These are phyloP conservation scores for Rhorus exstirpatorius DNA, from an alignment of 2,888 invertebrate species.

Conservation along the genomic window DNA sequence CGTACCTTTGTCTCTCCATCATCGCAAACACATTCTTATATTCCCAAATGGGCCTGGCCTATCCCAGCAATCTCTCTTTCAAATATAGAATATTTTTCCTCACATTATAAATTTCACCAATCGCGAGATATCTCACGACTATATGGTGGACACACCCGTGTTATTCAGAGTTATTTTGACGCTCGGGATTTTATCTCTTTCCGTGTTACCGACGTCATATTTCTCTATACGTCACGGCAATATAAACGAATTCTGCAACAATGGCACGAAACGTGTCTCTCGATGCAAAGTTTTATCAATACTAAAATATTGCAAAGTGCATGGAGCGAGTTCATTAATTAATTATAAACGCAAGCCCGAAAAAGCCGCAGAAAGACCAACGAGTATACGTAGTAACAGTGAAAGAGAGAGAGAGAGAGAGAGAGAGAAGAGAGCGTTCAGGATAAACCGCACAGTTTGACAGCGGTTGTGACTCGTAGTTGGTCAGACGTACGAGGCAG, in stretches of 20 bases:
- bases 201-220: background rate
- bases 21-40: slow-evolving; percentile 30
- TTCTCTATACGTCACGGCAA: background rate
- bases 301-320: background rate
- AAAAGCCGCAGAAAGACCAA: background rate
- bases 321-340: background rate
- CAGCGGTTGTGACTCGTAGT: slow-evolving; percentile 11
- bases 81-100: background rate
- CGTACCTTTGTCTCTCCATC: slow-evolving; percentile 11
- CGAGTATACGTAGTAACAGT: background rate
- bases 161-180: background rate
- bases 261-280: background rate
- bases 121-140: background rate
- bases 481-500: slow-evolving; percentile 9
- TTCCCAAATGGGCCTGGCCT: slow-evolving; percentile 52
- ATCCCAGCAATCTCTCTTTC: background rate
- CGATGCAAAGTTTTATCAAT: background rate
- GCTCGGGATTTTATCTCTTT: background rate
- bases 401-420: background rate
- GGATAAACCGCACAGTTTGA: slow-evolving; percentile 18
- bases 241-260: slow-evolving; percentile 10
- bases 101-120: slow-evolving; percentile 4
- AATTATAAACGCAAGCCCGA: slow-evolving; percentile 3
- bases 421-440: too few species aligned
- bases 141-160: background rate